Evolutionary conservation across 1,140 invertebrate species (phyloP).

Genomic region (Panagrolaimus sp.): DNA sequence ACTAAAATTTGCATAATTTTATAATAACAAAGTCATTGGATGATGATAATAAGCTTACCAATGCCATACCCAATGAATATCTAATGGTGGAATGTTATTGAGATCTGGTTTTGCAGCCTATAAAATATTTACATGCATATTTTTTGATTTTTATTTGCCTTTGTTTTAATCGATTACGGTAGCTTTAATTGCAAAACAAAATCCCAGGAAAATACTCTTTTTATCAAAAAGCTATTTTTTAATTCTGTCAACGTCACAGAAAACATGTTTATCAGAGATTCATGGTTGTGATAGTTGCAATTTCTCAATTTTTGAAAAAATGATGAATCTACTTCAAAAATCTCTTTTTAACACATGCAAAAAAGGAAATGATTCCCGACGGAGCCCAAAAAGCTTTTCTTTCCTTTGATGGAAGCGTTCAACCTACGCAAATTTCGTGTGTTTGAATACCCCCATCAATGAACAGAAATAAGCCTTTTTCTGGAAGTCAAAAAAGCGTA

Average conservation of each 20-base stretch:
- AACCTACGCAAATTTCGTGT: no score
- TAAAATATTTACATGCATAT: constrained; percentile 13
- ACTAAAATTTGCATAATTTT: constrained; percentile 28
- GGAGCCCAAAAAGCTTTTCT: no score
- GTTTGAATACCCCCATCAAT: no score
- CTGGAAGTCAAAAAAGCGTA: constrained; percentile 4
- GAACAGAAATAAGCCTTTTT: no score
- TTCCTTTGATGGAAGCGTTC: not conserved
- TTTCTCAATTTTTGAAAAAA: no score
- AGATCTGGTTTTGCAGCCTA: constrained; percentile 55
- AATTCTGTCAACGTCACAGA: not conserved
- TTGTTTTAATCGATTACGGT: no score
- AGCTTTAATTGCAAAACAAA: no score
- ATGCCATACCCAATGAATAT: constrained; percentile 65
- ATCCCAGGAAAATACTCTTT: no score
- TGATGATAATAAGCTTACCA: not conserved
- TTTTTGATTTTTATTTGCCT: not conserved
- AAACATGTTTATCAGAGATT: not conserved
- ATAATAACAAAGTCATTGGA: no score
- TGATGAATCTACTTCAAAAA: no score
- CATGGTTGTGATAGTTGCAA: not conserved
- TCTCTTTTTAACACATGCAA: not conserved
- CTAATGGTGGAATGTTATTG: constrained; percentile 61
- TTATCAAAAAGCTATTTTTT: no score
- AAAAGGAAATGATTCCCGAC: no score